Evolutionary conservation across 2,888 invertebrate species (phyloP), one percentile per base, ranked within the genome.

Genomic region (Melanophora roralis): DNA sequence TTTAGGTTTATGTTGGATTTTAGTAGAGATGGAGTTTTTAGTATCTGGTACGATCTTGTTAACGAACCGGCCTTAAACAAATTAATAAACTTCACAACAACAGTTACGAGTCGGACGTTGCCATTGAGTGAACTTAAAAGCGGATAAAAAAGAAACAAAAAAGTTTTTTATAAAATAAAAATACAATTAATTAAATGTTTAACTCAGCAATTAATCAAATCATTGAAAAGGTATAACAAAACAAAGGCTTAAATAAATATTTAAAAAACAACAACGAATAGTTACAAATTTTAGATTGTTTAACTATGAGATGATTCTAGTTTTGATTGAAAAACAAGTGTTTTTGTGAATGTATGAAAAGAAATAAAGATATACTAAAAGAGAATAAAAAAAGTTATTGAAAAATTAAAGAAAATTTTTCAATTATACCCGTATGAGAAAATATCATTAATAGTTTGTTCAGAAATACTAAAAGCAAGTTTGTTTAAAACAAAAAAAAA

Each of bases 51-150:
- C 19, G 43, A 12, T 36, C 60, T 78, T 51, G 57, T 74, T 74
- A 65, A 65, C 74, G 64, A 80, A 68, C 76, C 72, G 72, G 72
- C 75, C 78, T 65, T 36, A 76, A 43, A 43, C 49, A 72, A 68
- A 47, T 49, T 76, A 62, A 55, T 57, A 72, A 27, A 76, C 57
- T 80, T 49, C 43, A 68, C 78, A 78, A 79, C 64, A 81, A 81
- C 78, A 82, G 82, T 82, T 81, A 80, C 62, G 80, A 82, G 80
- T 71, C 59, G 75, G 68, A 78, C 80, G 78, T 82, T 80, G 82
- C 76, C 82, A 76, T 57, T 72, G 82, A 80, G 55, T 73, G 77
- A 76, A 81, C 81, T 67, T 49, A 47, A 53, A 74, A 81, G 81
- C 82, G 79, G 82, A 81, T 78, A 57, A 0, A 49, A 62, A 60